phyloP scores from a whole-genome alignment of 2,888 invertebrate species.

The Neoscelio sp. region DNA sequence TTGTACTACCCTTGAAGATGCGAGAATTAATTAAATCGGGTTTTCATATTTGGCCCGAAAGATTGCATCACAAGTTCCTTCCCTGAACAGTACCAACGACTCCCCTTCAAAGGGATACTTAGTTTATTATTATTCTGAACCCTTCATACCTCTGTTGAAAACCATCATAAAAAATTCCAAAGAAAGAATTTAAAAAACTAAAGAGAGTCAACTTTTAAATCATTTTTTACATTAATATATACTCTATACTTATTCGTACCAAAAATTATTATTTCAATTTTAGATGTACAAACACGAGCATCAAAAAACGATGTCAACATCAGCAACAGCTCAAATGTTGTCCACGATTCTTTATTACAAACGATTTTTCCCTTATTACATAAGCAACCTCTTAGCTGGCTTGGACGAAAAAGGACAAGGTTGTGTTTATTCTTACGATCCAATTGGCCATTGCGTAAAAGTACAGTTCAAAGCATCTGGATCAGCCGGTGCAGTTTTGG shows the following conservation, averaged over 20 bases:
- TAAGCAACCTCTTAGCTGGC: conserved; percentile 97
- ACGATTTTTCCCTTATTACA: conserved; percentile 99
- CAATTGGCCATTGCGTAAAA: conserved; percentile 97
- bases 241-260: too few relatives aligned
- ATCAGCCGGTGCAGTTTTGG: conserved; percentile 94
- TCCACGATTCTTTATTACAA: conserved; percentile 98
- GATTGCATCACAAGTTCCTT: too few relatives aligned
- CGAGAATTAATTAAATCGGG: too few relatives aligned
- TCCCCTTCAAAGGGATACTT: too few relatives aligned
- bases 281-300: conserved; percentile 98
- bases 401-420: conserved; percentile 94
- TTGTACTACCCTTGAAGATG: neutral
- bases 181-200: too few relatives aligned
- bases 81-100: too few relatives aligned
- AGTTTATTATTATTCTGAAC: too few relatives aligned
- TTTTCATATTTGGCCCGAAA: too few relatives aligned
- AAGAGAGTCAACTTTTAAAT: too few relatives aligned
- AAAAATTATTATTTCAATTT: conserved; percentile 2
- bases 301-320: conserved; percentile 95
- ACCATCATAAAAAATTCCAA: too few relatives aligned
- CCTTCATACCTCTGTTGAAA: too few relatives aligned
- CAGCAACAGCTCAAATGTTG: conserved; percentile 97
- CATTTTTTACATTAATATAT: neutral
- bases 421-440: conserved; percentile 98
- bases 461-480: conserved; percentile 95